Evolutionary conservation across 2,888 invertebrate species (phyloP).

Genomic region (Acleris cristana): DNA sequence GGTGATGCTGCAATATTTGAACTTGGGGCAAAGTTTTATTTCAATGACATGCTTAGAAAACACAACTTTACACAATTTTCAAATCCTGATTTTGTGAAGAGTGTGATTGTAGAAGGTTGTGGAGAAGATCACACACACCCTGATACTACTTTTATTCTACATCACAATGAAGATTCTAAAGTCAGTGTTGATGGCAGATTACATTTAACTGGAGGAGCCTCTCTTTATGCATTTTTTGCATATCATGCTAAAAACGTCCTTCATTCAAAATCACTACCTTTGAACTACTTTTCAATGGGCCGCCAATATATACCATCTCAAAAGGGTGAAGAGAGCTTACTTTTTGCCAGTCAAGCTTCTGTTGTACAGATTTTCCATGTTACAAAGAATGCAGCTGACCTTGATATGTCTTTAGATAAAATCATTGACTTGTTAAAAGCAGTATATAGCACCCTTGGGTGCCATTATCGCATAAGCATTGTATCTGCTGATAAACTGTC

Average conservation of each 20-base stretch:
- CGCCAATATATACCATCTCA: slow-evolving; percentile 85
- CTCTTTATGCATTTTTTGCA: slow-evolving; percentile 89
- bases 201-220: slow-evolving; percentile 90
- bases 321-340: slow-evolving; percentile 79
- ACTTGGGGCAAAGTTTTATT: slow-evolving; percentile 82
- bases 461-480: slow-evolving; percentile 87
- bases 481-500: slow-evolving; percentile 85
- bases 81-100: slow-evolving; percentile 91
- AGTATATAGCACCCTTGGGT: slow-evolving; percentile 86
- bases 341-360: slow-evolving; percentile 88
- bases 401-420: slow-evolving; percentile 82
- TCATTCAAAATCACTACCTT: slow-evolving; percentile 85
- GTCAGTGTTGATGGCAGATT: slow-evolving; percentile 83
- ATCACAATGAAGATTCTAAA: slow-evolving; percentile 82
- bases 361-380: slow-evolving; percentile 87
- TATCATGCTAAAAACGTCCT: slow-evolving; percentile 88
- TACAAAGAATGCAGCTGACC: slow-evolving; percentile 73
- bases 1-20: slow-evolving; percentile 90
- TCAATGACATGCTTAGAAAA: slow-evolving; percentile 68
- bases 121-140: slow-evolving; percentile 84
- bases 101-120: slow-evolving; percentile 89
- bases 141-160: slow-evolving; percentile 83
- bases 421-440: slow-evolving; percentile 77
- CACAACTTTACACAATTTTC: slow-evolving; percentile 86
- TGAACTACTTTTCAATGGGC: slow-evolving; percentile 88